Percentiles rank a stretch among this genome's conserved stretches.
These are phyloP conservation scores for Caenorhabditis panamensis DNA, from an alignment of 2,888 invertebrate species.

Conservation along the genomic window DNA sequence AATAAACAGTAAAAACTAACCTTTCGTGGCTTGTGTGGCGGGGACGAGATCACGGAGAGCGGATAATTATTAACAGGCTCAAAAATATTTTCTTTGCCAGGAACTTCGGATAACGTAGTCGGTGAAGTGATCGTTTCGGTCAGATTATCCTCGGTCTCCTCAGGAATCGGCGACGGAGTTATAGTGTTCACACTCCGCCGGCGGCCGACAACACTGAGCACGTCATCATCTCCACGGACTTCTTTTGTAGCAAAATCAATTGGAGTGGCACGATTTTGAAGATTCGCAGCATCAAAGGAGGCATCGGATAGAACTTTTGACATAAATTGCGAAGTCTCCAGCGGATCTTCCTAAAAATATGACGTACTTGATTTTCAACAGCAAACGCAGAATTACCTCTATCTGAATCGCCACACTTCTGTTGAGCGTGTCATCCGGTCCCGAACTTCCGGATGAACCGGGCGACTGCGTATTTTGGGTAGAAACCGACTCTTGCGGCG, in stretches of 20 bases:
- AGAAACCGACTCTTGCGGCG: conserved; percentile 12
- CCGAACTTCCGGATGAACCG: background rate
- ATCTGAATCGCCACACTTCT: conserved; percentile 37
- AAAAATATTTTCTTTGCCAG: conserved; percentile 4
- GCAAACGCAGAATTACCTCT: background rate
- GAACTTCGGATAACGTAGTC: background rate
- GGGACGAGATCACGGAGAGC: background rate
- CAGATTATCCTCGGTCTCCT: conserved; percentile 43
- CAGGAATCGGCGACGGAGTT: conserved; percentile 53
- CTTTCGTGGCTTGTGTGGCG: conserved; percentile 27
- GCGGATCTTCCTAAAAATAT: conserved; percentile 15
- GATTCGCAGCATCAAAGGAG: conserved; percentile 35
- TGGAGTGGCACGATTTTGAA: conserved; percentile 44
- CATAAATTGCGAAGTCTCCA: conserved; percentile 34
- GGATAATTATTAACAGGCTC: conserved; percentile 16
- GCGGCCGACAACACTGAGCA: conserved; percentile 26
- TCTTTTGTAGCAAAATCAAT: conserved; percentile 51
- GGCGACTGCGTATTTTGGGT: background rate
- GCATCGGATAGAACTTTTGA: conserved; percentile 38
- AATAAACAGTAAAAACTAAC: conserved; percentile 4
- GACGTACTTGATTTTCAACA: background rate
- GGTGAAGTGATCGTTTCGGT: conserved; percentile 6
- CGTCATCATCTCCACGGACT: conserved; percentile 38
- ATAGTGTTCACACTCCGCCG: conserved; percentile 28
- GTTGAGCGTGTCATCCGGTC: conserved; percentile 23